Conservation (phyloP, 2,888 invertebrate species). For the Lordiphosa fenestrarum region DNA sequence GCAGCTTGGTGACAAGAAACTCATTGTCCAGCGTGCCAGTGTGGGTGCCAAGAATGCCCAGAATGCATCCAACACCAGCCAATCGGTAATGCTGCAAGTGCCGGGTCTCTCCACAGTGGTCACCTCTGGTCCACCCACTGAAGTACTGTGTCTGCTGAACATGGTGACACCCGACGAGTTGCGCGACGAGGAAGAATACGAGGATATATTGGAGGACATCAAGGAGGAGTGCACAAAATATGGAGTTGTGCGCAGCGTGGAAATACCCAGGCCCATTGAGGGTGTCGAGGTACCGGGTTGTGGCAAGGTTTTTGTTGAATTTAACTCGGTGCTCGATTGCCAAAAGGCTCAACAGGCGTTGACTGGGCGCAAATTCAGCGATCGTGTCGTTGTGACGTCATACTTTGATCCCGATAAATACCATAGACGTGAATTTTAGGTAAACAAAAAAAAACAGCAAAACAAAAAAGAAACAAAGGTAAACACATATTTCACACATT, state of each 20-base stretch:
- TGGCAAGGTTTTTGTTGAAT: conserved; percentile 99
- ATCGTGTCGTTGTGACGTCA: conserved; percentile 98
- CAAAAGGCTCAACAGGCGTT: conserved; percentile 99
- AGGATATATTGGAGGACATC: conserved; percentile 99
- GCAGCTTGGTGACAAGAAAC: conserved; percentile 98
- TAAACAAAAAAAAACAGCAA: conserved; percentile 18
- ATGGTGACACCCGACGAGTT: conserved; percentile 99
- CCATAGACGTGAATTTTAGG: conserved; percentile 96
- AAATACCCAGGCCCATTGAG: conserved; percentile 97
- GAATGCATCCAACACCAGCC: conserved; percentile 83
- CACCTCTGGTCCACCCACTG: conserved; percentile 96
- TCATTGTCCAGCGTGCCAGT: conserved; percentile 98
- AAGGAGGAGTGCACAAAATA: conserved; percentile 99
- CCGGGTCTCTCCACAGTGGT: conserved; percentile 95
- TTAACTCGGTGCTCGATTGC: conserved; percentile 96
- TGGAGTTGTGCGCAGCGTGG: conserved; percentile 97
- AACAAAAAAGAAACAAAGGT: neutral
- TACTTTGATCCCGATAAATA: conserved; percentile 99
- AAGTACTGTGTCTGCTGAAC: conserved; percentile 97
- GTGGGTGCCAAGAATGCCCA: conserved; percentile 97
- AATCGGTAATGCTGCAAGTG: conserved; percentile 70
- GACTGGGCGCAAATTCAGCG: conserved; percentile 98
- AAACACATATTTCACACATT: conserved; percentile 61
- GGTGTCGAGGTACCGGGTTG: conserved; percentile 98
- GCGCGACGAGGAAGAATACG: conserved; percentile 98